These are phyloP conservation scores for Struthio camelus DNA, from an alignment of 2,113 vertebrate species.

Conservation along the genomic window DNA sequence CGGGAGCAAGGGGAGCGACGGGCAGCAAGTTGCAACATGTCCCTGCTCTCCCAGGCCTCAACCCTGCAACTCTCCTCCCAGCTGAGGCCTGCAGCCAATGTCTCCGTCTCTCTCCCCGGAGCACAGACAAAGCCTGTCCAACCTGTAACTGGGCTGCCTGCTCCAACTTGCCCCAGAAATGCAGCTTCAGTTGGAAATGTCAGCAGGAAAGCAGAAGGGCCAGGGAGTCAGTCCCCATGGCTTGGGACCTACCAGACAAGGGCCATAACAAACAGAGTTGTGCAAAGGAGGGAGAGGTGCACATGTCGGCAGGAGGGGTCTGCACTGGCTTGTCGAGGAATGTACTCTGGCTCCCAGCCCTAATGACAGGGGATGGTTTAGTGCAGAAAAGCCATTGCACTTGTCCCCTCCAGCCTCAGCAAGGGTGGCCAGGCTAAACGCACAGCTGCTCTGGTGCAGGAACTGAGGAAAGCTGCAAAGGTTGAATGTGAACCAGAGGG, in stretches of 20 bases:
- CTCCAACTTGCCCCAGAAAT: conserved; percentile 61
- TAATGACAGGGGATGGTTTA: neutral
- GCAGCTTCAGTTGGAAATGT: conserved; percentile 31
- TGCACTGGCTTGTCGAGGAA: conserved; percentile 15
- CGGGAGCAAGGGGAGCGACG: neutral
- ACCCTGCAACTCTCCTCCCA: conserved; percentile 40
- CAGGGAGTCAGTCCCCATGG: neutral
- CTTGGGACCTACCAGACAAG: neutral
- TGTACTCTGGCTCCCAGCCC: neutral
- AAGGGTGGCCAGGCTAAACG: neutral
- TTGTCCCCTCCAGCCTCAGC: neutral
- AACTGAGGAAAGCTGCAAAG: neutral
- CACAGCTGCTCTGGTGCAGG: neutral
- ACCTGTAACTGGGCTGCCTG: conserved; percentile 71
- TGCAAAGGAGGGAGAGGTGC: neutral
- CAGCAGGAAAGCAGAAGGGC: neutral
- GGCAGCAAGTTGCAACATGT: conserved; percentile 68
- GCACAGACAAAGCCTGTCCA: conserved; percentile 65
- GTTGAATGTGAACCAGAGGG: neutral
- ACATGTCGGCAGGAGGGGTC: neutral
- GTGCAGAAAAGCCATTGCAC: neutral
- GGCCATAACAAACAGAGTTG: neutral
- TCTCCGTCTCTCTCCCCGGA: neutral
- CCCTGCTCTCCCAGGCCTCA: conserved; percentile 39
- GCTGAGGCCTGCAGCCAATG: conserved; percentile 8